These are phyloP conservation scores for Indicator maculatus DNA, from an alignment of 2,113 vertebrate species.

Conservation along the genomic window DNA sequence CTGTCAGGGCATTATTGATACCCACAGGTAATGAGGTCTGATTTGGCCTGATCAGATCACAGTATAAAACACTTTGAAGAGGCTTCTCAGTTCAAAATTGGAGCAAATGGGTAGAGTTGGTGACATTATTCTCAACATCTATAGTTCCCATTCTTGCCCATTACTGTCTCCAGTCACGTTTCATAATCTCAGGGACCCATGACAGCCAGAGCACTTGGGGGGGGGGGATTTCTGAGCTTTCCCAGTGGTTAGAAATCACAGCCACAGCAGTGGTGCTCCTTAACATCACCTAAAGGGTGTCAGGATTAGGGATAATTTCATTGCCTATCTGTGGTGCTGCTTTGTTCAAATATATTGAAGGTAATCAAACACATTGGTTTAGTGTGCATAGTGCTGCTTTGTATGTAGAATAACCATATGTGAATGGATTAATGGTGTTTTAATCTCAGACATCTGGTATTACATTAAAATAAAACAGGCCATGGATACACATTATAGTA, in stretches of 20 bases:
- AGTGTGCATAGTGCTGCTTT: background rate
- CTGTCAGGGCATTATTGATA: background rate
- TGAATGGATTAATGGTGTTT: background rate
- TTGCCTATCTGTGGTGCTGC: background rate
- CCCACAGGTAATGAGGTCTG: background rate
- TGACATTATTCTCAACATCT: background rate
- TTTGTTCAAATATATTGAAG: constrained; percentile 10
- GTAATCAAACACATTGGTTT: constrained; percentile 20
- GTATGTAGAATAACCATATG: constrained; percentile 11
- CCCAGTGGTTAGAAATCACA: background rate
- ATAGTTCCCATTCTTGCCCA: background rate
- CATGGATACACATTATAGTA: constrained; percentile 31
- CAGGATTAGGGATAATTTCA: background rate
- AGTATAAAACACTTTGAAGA: background rate
- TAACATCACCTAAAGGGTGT: background rate
- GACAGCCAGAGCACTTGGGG: background rate
- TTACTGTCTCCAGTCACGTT: background rate
- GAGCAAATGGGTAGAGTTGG: background rate
- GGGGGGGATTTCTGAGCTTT: background rate
- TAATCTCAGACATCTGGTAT: constrained; percentile 10
- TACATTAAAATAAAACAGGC: constrained; percentile 30
- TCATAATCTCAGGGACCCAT: background rate
- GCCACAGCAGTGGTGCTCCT: background rate
- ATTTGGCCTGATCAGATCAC: background rate
- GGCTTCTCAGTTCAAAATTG: background rate